A percentile compares a stretch with the other conserved stretches of the same genome.
These are phyloP conservation scores for Beaufortia kweichowensis DNA, from an alignment of 2,113 vertebrate genomes.

Conservation along the genomic window DNA sequence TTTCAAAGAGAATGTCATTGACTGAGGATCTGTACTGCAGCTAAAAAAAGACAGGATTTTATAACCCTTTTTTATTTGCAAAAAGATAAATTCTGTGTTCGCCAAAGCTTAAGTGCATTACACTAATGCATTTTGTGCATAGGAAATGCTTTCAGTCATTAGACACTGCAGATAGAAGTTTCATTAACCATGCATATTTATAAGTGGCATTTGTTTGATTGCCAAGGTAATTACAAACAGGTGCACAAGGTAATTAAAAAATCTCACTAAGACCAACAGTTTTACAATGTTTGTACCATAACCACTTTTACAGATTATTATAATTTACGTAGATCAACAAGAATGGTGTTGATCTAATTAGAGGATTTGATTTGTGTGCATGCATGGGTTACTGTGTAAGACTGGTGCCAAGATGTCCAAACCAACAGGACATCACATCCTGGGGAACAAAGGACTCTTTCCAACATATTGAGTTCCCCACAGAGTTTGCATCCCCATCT, in stretches of 20 bases:
- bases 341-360: neutral
- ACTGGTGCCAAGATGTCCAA: too few relatives aligned
- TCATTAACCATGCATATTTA: conserved; percentile 1
- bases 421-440: too few relatives aligned
- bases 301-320: neutral
- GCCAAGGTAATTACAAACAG: conserved; percentile 27
- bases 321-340: conserved; percentile 14
- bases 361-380: neutral
- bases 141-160: conserved; percentile 17
- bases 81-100: neutral
- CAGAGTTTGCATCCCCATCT: too few relatives aligned
- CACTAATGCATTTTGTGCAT: conserved; percentile 10
- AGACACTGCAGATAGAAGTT: conserved; percentile 6
- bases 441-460: too few relatives aligned
- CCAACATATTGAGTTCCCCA: too few relatives aligned
- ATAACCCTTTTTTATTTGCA: neutral
- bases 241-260: conserved; percentile 13
- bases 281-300: neutral
- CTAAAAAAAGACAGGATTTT: neutral
- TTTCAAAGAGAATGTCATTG: conserved; percentile 21
- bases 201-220: neutral
- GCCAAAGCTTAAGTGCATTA: neutral
- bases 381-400: too few relatives aligned
- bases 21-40: neutral
- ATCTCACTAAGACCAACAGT: neutral